These are phyloP conservation scores for Nomada ferruginata DNA, from an alignment of 2,888 invertebrate genomes.

Conservation along the genomic window DNA sequence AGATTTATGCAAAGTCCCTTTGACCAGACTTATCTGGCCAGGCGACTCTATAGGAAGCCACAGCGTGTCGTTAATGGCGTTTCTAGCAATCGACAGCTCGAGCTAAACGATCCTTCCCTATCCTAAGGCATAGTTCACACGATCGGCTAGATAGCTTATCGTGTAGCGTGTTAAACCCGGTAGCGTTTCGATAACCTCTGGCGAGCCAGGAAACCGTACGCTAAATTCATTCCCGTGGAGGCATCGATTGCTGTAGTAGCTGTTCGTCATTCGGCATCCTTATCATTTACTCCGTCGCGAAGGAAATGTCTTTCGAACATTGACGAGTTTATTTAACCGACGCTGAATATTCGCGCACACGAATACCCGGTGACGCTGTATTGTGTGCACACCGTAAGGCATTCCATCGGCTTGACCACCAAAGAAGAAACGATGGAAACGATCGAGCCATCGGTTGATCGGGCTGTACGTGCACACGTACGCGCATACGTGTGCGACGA, in stretches of 20 bases:
- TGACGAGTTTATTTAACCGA: too few species aligned
- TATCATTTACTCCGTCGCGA: neutral
- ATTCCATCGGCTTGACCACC: neutral
- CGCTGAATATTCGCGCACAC: neutral
- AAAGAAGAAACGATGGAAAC: neutral
- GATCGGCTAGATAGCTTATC: constrained; percentile 55
- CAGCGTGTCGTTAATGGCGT: constrained; percentile 52
- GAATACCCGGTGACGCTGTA: neutral
- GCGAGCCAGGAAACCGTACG: neutral
- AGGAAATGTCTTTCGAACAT: too few species aligned
- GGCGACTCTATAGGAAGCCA: constrained; percentile 31
- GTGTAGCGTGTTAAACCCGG: constrained; percentile 18
- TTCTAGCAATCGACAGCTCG: constrained; percentile 42
- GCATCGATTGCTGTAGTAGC: too few species aligned
- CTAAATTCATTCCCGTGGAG: neutral
- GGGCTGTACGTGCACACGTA: neutral
- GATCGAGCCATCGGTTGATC: neutral
- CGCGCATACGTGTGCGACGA: neutral
- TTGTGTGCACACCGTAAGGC: too few species aligned
- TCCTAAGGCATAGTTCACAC: constrained; percentile 46
- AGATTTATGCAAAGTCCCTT: constrained; percentile 55
- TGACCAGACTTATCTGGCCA: constrained; percentile 18
- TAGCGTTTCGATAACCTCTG: constrained; percentile 27
- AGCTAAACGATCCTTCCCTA: constrained; percentile 23
- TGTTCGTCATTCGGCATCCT: neutral